phyloP scores from a whole-genome alignment of 1,140 invertebrate species.

The Rhagoletis zephyria region DNA sequence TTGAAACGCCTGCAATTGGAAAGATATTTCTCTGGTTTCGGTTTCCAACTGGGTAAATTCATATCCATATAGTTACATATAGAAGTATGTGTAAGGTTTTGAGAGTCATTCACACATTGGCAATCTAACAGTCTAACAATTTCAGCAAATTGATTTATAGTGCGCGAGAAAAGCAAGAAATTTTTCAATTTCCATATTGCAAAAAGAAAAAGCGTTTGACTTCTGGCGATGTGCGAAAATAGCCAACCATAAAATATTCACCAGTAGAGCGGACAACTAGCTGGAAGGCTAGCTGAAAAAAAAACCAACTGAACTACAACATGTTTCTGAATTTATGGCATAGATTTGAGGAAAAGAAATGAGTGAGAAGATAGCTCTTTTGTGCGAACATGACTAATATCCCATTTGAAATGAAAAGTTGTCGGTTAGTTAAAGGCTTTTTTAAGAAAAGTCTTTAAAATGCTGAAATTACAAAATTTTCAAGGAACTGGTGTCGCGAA shows the following conservation, averaged over 20 bases:
- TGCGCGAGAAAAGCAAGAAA: conserved; percentile 2
- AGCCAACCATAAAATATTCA: neutral
- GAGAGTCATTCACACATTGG: conserved; percentile 11
- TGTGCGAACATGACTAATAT: neutral
- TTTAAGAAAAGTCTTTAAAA: no score
- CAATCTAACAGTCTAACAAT: neutral
- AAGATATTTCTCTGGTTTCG: no score
- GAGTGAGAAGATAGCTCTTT: neutral
- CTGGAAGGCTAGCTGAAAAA: neutral
- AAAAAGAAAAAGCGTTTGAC: neutral
- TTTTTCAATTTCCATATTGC: neutral
- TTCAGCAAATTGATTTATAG: conserved; percentile 27
- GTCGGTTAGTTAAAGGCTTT: no score
- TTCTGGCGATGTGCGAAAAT: conserved; percentile 25
- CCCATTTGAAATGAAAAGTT: neutral
- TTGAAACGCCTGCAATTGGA: no score
- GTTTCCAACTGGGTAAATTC: no score
- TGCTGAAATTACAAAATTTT: no score
- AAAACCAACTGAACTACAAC: neutral
- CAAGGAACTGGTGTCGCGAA: no score
- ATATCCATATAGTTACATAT: no score
- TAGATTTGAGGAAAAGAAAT: neutral
- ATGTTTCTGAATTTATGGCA: conserved; percentile 1
- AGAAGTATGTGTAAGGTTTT: no score
- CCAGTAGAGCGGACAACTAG: neutral